Evolutionary conservation across 2,113 vertebrate species (phyloP), one percentile per base, ranked within the genome.

Genomic region (Neoarius graeffei): DNA sequence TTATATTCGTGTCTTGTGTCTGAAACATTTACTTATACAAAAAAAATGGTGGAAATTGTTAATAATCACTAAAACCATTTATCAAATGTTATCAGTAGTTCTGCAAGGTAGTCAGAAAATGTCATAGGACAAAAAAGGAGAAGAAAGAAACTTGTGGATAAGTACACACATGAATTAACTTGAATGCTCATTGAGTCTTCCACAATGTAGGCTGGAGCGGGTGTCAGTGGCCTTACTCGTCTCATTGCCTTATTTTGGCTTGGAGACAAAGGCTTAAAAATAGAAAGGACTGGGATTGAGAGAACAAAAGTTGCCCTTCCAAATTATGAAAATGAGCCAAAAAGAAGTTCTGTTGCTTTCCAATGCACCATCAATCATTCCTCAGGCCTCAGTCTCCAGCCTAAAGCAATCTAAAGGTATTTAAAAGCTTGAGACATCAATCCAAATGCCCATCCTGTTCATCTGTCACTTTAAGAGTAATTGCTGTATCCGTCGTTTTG

Each of bases 311-410:
- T 92, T 83, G 77, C 93, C 93, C 84, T 80, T 89, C 50, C 89
- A 91, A 91, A 91, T 91, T 92, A 92, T 91, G 25, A 94, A 93
- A 92, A 91, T 93, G 91, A 93, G 88, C 60, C 84, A 91, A 90
- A 92, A 91, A 86, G 91, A 66, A 83, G 90, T 91, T 91, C 87
- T 89, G 89, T 66, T 89, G 85, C 90, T 73, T 91, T 89, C 91
- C 88, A 93, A 93, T 88, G 90, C 84, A 90, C 91, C 93, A 95
- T 94, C 94, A 93, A 94, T 95, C 95, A 94, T 81, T 85, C 86
- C 86, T 67, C 57, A 50, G 73, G n/a, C 66, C 86, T 85, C 59
- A 85, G 88, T 93, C 88, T 90, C 85, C 79, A 88, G 59, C 50
- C 79, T 86, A 87, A 83, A 83, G 83, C 88, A 91, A 88, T 90